Conservation (phyloP, 2,797 vertebrate species). For the Clamator glandarius region DNA sequence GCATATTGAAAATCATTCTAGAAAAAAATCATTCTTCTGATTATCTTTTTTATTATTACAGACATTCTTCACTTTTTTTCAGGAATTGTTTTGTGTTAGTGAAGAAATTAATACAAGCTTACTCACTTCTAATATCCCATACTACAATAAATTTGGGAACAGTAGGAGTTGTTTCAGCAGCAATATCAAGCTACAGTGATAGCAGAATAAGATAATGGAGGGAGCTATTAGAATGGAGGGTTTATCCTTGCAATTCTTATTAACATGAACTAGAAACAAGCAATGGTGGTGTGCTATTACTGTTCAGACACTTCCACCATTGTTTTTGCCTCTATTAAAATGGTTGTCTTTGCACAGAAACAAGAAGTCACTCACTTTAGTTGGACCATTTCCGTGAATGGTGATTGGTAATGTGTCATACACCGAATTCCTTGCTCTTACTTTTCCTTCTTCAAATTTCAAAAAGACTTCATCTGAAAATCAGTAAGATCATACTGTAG, state of each 20-base stretch:
- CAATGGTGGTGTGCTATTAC: background rate
- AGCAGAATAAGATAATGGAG: background rate
- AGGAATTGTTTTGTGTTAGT: background rate
- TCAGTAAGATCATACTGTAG: background rate
- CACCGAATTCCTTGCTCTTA: slow-evolving; percentile 89
- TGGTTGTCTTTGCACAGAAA: background rate
- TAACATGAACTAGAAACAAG: background rate
- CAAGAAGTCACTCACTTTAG: slow-evolving; percentile 86
- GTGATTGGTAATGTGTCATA: slow-evolving; percentile 90
- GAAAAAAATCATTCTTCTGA: background rate
- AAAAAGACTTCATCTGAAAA: slow-evolving; percentile 93
- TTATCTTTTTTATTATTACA: too few species aligned
- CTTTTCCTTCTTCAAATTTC: slow-evolving; percentile 91
- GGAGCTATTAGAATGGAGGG: background rate
- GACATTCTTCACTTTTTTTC: background rate
- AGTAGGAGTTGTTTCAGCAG: background rate
- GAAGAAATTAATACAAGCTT: background rate
- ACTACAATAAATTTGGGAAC: background rate
- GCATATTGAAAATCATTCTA: background rate
- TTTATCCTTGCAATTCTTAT: background rate
- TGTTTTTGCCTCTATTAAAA: background rate
- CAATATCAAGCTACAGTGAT: background rate
- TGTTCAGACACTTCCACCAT: background rate
- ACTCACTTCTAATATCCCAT: background rate
- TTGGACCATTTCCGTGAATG: slow-evolving; percentile 94